Evolutionary conservation across 2,113 vertebrate species (phyloP), one percentile per base, ranked within the genome.

Genomic region (Procavia capensis): DNA sequence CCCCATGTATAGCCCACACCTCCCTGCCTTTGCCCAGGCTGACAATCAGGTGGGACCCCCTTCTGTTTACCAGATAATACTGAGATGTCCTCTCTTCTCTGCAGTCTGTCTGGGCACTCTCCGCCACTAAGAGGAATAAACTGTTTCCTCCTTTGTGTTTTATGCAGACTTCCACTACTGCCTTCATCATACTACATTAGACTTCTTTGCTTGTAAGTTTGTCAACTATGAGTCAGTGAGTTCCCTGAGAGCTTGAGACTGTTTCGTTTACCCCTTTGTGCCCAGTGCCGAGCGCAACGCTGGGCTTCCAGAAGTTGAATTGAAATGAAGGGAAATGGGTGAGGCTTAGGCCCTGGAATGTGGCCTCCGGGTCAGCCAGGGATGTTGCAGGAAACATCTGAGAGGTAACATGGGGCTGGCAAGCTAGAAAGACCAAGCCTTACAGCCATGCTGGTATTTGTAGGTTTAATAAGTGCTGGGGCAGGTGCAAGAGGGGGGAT

Each of bases 181-280:
- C 34, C n/a, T 78, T 70, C 82, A 74, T 45, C 54, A 74, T 36
- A 39, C 80, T 63, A 14, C 1, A 5, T 54, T 61, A 93, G 36
- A 84, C 57, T 72, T 85, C 90, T 64, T 85, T 90, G 83, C 34
- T 90, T 90, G 25, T 34, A 68, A 85, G 81, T 70, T 85, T 9
- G 1, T 85, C 78, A 75, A 4, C 66, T 41, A 27, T 1, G 17
- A 59, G 54, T 45, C 41, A 22, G 31, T 43, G 78, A 43, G 47
- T 66, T 50, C 57, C 74, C 36, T 1, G 27, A 54, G 41, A 34
- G 20, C 41, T 61, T 64, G 36, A 31, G 83, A 68, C 47, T 41
- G 84, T 17, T 93, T 79, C 14, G n/a, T 64, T 81, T 66, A 41
- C 11, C 9, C 20, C 34, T 80, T 34, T 24, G 63, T 31, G 31